A percentile compares a stretch with the other conserved stretches of the same genome.
phyloP scores from a whole-genome alignment of 2,113 vertebrate genomes.

The Bos javanicus region DNA sequence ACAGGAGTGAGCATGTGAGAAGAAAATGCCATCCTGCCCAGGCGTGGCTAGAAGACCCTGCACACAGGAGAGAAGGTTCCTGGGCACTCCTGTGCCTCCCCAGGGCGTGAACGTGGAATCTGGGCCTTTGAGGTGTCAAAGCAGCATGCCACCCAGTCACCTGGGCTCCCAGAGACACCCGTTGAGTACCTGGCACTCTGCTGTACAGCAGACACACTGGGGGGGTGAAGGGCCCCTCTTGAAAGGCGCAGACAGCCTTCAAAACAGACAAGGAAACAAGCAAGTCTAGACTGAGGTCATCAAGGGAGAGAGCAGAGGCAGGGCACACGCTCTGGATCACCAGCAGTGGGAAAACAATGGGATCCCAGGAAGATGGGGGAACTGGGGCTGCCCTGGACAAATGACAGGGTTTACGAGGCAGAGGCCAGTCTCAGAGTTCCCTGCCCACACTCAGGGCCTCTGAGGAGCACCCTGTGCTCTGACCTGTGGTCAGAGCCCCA shows the following conservation, averaged over 20 bases:
- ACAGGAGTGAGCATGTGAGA: neutral
- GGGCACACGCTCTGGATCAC: rapidly evolving
- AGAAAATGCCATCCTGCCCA: neutral
- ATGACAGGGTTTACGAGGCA: neutral
- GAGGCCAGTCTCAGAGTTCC: neutral
- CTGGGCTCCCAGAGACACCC: neutral
- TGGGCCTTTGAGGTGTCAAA: neutral
- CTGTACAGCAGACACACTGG: neutral
- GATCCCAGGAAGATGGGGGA: neutral
- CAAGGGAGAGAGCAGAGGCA: rapidly evolving
- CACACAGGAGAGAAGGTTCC: neutral
- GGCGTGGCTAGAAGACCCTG: neutral
- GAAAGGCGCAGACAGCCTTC: neutral
- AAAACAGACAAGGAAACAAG: neutral
- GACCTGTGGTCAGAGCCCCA: neutral
- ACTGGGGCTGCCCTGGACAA: neutral
- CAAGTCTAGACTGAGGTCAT: rapidly evolving
- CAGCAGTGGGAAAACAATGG: rapidly evolving
- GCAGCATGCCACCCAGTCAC: neutral
- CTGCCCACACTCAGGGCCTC: neutral
- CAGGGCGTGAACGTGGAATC: neutral
- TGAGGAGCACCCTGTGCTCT: rapidly evolving
- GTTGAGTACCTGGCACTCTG: neutral
- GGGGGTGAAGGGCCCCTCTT: neutral
- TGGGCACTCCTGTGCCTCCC: neutral